phyloP scores from a whole-genome alignment of 2,113 vertebrate genomes.

The Oplegnathus fasciatus region DNA sequence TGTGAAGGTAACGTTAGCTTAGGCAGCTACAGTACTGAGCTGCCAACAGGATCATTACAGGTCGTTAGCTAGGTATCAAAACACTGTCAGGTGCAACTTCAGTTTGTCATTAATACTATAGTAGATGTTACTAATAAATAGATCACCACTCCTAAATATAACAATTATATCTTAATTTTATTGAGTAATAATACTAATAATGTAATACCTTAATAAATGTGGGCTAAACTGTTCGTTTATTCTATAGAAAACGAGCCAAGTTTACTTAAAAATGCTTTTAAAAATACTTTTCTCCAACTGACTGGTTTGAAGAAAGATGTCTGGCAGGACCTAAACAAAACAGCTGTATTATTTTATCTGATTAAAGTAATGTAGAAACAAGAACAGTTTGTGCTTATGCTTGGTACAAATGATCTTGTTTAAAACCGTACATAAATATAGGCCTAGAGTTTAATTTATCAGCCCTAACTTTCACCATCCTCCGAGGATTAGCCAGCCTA shows the following conservation, averaged over 20 bases:
- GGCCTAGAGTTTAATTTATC: not conserved
- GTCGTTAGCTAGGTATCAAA: not conserved
- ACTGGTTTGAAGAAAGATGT: not conserved
- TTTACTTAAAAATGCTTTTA: not conserved
- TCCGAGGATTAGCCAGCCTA: conserved; percentile 13
- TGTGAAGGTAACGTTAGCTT: not conserved
- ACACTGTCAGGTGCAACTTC: not conserved
- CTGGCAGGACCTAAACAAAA: not conserved
- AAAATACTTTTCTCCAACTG: not conserved
- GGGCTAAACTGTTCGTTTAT: not conserved
- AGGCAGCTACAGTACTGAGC: not conserved
- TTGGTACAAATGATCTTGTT: not conserved
- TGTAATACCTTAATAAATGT: not conserved
- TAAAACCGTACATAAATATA: not conserved
- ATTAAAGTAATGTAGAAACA: not conserved
- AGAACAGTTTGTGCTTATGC: not conserved
- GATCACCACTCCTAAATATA: not conserved
- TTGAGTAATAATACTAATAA: too few species aligned
- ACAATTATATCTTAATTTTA: not conserved
- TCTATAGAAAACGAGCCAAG: not conserved
- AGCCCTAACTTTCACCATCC: not conserved
- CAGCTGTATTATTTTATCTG: not conserved
- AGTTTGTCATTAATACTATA: not conserved
- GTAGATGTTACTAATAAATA: not conserved
- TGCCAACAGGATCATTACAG: not conserved